Conservation (phyloP, 2,797 vertebrate genomes). For the Hemitrygon akajei region DNA sequence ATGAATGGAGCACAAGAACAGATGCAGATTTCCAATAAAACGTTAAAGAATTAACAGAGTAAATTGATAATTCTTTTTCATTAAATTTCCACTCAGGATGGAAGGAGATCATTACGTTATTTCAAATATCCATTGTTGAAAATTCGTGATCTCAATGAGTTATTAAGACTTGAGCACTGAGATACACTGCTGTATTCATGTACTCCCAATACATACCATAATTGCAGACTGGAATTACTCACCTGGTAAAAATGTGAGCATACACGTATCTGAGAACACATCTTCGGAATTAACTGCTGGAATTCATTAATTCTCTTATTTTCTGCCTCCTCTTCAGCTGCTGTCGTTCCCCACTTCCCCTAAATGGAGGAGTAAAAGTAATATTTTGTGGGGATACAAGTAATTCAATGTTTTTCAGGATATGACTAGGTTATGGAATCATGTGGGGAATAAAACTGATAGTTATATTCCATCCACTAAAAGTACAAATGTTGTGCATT, state of each 20-base stretch:
- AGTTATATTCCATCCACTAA: background rate
- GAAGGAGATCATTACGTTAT: background rate
- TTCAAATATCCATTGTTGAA: background rate
- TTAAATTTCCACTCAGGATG: background rate
- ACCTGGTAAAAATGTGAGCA: constrained; percentile 97
- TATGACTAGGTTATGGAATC: background rate
- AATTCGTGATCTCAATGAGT: background rate
- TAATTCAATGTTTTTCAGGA: background rate
- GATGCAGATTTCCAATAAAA: background rate
- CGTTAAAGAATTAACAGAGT: background rate
- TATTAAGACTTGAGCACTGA: background rate
- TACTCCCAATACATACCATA: background rate
- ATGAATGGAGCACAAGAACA: background rate
- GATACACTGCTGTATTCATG: background rate
- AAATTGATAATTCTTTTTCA: background rate
- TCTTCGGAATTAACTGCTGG: constrained; percentile 84
- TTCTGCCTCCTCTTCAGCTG: constrained; percentile 79
- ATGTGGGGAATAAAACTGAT: background rate
- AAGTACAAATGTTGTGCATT: background rate
- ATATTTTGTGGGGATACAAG: background rate
- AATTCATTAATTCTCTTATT: constrained; percentile 76
- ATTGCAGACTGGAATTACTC: background rate
- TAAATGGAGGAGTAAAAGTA: constrained; percentile 45
- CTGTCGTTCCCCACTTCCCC: constrained; percentile 90
- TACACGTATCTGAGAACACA: constrained; percentile 85